Conservation (phyloP, 2,113 vertebrate genomes). For the Piaya cayana region DNA sequence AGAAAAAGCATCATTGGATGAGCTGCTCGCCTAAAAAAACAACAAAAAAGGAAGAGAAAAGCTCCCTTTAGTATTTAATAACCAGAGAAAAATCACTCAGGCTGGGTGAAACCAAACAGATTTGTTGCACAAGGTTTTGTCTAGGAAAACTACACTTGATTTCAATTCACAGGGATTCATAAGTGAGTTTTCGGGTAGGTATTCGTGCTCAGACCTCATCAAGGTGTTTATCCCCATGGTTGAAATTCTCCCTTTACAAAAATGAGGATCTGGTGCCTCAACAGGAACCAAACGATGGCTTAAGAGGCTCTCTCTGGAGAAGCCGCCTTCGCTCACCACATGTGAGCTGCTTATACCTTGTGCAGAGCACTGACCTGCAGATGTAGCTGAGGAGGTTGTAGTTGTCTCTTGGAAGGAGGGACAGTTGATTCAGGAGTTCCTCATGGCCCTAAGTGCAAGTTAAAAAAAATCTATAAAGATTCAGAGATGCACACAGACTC, state of each 20-base stretch:
- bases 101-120: not conserved
- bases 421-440: constrained; percentile 85
- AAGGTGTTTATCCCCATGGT: not conserved
- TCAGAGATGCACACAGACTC: accelerated
- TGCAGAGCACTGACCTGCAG: constrained; percentile 82
- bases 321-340: not conserved
- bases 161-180: not conserved
- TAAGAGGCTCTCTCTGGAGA: not conserved
- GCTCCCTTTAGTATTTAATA: not conserved
- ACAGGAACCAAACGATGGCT: not conserved
- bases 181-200: not conserved
- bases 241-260: not conserved
- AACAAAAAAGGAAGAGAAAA: not conserved
- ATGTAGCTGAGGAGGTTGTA: constrained; percentile 95
- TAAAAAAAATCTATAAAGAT: not conserved
- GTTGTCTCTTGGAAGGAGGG: constrained; percentile 86
- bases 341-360: not conserved
- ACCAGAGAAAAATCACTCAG: not conserved
- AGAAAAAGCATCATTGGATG: not conserved
- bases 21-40: not conserved
- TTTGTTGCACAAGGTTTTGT: not conserved
- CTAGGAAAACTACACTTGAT: not conserved
- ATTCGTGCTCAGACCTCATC: not conserved
- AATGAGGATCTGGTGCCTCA: accelerated
- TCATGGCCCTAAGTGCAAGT: constrained; percentile 79